Percentiles rank a stretch among this genome's conserved stretches.
Evolutionary conservation across 2,888 invertebrate genomes (phyloP).

Genomic region (Metopia argyrocephala): DNA sequence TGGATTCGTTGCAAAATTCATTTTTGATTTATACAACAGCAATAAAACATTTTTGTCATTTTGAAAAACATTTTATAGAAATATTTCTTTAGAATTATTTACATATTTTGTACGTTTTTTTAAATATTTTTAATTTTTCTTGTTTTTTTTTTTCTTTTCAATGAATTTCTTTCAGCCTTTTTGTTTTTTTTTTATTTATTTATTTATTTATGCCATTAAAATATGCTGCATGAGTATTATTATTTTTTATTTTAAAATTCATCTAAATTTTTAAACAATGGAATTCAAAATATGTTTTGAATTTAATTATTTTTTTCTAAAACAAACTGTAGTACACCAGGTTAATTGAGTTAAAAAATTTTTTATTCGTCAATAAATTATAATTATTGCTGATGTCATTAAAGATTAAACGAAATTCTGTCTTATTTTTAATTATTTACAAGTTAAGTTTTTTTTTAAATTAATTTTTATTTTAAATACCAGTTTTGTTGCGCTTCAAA

Average conservation of each 20-base stretch:
- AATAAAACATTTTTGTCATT: constrained; percentile 27
- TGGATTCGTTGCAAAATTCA: background rate
- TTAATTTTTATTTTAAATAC: constrained; percentile 12
- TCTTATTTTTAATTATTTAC: constrained; percentile 35
- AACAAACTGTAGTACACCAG: background rate
- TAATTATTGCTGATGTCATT: constrained; percentile 53
- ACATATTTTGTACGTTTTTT: background rate
- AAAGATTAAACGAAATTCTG: constrained; percentile 33
- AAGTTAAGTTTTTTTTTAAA: constrained; percentile 21
- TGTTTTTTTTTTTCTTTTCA: background rate
- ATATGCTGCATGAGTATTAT: no score
- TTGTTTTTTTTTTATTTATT: no score
- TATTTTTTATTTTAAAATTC: background rate
- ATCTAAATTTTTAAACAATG: background rate
- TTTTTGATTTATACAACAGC: background rate
- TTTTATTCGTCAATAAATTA: constrained; percentile 28
- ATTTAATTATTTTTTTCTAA: background rate
- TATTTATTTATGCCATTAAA: no score
- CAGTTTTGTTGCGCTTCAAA: constrained; percentile 34
- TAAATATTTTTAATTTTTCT: background rate
- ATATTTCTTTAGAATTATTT: background rate
- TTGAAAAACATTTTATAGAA: background rate
- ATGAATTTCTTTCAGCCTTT: background rate
- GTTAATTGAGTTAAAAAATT: constrained; percentile 31
- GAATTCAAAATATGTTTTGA: background rate